Evolutionary conservation across 2,888 invertebrate genomes (phyloP).

Genomic region (Liodrosophila aerea): DNA sequence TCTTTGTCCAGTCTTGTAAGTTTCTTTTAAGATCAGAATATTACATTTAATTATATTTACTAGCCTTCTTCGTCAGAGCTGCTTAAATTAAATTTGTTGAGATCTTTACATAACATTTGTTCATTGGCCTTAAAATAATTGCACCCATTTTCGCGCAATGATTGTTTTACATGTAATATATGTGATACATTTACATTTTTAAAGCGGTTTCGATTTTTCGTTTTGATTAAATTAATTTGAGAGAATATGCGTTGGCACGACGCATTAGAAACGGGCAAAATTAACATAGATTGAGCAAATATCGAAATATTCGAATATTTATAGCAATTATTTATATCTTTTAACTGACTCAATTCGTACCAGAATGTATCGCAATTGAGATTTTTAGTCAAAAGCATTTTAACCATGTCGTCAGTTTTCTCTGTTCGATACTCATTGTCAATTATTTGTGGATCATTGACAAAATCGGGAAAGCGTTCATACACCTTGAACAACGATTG

Average conservation of each 20-base stretch:
- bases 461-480: constrained; percentile 17
- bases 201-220: too few species aligned
- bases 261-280: too few species aligned
- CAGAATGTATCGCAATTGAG: too few species aligned
- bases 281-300: too few species aligned
- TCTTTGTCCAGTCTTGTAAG: constrained; percentile 1
- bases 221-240: too few species aligned
- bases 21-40: constrained; percentile 4
- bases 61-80: constrained; percentile 1
- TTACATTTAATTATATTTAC: background rate
- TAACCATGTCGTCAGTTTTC: constrained; percentile 15
- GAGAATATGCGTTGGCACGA: too few species aligned
- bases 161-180: too few species aligned
- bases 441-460: constrained; percentile 17
- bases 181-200: too few species aligned
- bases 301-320: too few species aligned
- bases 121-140: constrained; percentile 3
- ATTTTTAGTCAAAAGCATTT: constrained; percentile 14
- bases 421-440: constrained; percentile 13
- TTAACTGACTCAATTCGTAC: too few species aligned
- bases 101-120: constrained; percentile 1
- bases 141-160: constrained; percentile 10
- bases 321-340: too few species aligned
- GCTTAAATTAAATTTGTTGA: constrained; percentile 2
- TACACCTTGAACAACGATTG: constrained; percentile 11